Conservation (phyloP, 2,888 invertebrate species). For the Lymantria dispar region DNA sequence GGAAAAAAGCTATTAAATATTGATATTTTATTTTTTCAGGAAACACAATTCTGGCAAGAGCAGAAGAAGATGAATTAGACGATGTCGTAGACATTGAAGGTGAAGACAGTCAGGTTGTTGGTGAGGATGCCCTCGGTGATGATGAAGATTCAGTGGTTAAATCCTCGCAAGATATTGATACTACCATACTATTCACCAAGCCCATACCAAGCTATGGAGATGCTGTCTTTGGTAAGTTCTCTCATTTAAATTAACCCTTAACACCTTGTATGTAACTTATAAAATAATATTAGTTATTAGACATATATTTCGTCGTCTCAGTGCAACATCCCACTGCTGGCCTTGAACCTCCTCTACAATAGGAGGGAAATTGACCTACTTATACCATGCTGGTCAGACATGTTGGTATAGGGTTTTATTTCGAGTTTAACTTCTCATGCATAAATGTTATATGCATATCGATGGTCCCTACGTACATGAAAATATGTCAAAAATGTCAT, state of each 20-base stretch:
- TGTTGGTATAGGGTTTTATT: too few species aligned
- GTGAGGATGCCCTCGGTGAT: slow-evolving; percentile 84
- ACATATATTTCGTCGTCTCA: too few species aligned
- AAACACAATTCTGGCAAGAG: slow-evolving; percentile 78
- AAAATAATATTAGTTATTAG: too few species aligned
- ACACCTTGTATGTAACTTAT: too few species aligned
- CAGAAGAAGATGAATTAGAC: slow-evolving; percentile 87
- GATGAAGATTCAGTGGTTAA: slow-evolving; percentile 83
- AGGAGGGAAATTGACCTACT: too few species aligned
- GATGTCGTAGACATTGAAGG: slow-evolving; percentile 87
- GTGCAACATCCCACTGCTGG: too few species aligned
- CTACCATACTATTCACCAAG: slow-evolving; percentile 93
- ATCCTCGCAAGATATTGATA: slow-evolving; percentile 95
- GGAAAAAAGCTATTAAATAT: neutral
- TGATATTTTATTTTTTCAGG: slow-evolving; percentile 37
- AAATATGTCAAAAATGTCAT: too few species aligned
- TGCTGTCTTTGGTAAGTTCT: slow-evolving; percentile 83
- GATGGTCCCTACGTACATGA: too few species aligned
- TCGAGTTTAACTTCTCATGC: too few species aligned
- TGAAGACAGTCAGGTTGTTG: slow-evolving; percentile 84
- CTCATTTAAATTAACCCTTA: neutral
- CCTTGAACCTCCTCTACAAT: too few species aligned
- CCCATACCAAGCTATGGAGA: slow-evolving; percentile 85
- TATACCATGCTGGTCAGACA: too few species aligned
- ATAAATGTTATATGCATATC: too few species aligned